Base-by-base conservation (phyloP, 2,888 invertebrate species). In the Brachynemurus nebulosus region DNA sequence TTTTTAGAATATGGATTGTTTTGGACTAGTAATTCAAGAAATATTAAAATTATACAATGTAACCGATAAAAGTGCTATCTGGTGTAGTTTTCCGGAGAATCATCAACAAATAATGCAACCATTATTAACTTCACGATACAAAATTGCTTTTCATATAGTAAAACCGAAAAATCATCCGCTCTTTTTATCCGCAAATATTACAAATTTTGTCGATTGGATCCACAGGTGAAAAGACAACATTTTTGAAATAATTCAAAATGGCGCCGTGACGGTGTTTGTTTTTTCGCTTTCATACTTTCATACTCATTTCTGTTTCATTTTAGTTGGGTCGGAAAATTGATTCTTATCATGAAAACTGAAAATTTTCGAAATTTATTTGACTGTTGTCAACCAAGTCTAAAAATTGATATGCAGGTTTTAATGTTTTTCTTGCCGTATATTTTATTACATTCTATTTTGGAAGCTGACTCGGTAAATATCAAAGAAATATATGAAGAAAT, bases 11-110 rank as follows among this genome's bases (percentile, higher is more conserved):
- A 81, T 85, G 69, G 84, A 86, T 57, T 76, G 79, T 53, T 84
- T 84, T 57, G 80, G 86, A 0, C 60, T 86, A 47, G 86, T 85
- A 0, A 86, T 88, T 55, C 78, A 86, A 64, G 86, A 85, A 58
- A 81, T 85, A 50, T 62, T 86, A 36, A 79, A 79, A 55, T 70
- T 72, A 1, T 80, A 80, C 51, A 75, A 76, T 14, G 80, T 86
- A 47, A 64, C 65, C 6, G 67, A 63, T 50, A 76, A 81, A 51
- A 68, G 71, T 37, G 66, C 70, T 40, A 64, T 84, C 0, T 88
- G 86, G 86, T 66, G 74, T 19, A 72, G 72, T 45, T 74, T 88
- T 53, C 76, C 84, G 0, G 70, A 74, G 49, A 70, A 76, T 45
- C 80, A 81, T 66, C 78, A 80, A 54, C 81, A 85, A 59, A 74